phyloP scores from a whole-genome alignment of 92 coral and sea anemone genomes.

The Paramuricea clavata region DNA sequence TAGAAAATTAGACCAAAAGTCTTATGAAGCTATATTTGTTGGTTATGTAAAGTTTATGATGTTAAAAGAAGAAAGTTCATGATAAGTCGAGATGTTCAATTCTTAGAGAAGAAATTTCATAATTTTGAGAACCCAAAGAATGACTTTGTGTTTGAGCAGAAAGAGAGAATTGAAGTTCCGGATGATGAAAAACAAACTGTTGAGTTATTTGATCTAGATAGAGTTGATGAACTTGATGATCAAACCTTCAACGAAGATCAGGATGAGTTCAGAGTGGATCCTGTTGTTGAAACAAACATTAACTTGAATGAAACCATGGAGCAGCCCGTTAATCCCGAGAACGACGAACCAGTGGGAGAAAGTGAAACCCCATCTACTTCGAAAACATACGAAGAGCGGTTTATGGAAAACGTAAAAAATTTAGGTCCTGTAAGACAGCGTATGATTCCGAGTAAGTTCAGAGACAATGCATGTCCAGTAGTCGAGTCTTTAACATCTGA shows the following conservation, averaged over 20 bases:
- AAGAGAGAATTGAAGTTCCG: too few species aligned
- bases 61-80: not conserved
- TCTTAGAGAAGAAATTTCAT: slow-evolving; percentile 5
- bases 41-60: slow-evolving; percentile 58
- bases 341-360: slow-evolving; percentile 2
- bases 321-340: not conserved
- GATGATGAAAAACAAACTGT: too few species aligned
- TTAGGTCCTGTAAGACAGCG: not conserved
- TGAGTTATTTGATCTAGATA: too few species aligned
- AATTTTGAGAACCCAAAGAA: not conserved
- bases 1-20: slow-evolving; percentile 61
- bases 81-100: slow-evolving; percentile 26
- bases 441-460: not conserved
- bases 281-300: too few species aligned
- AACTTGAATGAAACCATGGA: too few species aligned
- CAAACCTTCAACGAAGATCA: not conserved
- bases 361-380: not conserved
- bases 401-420: not conserved
- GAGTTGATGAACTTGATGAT: too few species aligned
- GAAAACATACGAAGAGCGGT: not conserved
- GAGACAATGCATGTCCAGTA: not conserved
- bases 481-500: not conserved
- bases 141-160: not conserved
- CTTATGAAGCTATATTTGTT: slow-evolving; percentile 67
- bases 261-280: too few species aligned